Evolutionary conservation across 30 jellyfish, hydroid and myxozoan genomes (phyloP).

Genomic region (Cassiopea andromeda): DNA sequence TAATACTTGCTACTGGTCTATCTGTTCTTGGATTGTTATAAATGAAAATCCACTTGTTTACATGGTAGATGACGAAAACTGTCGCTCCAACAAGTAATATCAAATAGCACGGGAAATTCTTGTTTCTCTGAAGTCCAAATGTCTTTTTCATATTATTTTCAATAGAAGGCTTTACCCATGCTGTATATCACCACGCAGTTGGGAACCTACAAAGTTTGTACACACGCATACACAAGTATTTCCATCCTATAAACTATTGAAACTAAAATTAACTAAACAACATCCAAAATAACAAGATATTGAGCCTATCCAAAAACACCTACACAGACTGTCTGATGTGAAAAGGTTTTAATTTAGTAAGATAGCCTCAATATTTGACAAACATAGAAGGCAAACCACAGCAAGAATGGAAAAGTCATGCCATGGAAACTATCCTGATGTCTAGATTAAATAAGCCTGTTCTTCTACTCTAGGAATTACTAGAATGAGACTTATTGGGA

Average conservation of each 20-base stretch:
- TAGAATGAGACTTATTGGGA: neutral
- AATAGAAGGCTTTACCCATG: neutral
- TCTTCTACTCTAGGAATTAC: neutral
- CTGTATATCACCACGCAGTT: neutral
- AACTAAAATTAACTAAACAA: neutral
- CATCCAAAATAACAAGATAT: neutral
- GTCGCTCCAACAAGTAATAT: neutral
- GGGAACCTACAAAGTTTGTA: neutral
- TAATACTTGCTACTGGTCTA: neutral
- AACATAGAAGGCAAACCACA: too few relatives aligned
- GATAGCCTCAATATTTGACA: too few relatives aligned
- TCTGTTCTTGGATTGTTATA: neutral
- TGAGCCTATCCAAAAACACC: neutral
- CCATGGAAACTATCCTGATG: too few relatives aligned
- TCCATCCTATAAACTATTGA: neutral
- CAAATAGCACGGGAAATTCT: neutral
- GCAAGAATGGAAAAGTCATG: too few relatives aligned
- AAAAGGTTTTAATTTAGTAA: too few relatives aligned
- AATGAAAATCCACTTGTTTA: neutral
- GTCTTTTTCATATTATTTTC: neutral
- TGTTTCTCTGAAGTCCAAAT: neutral
- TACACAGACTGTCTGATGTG: too few relatives aligned
- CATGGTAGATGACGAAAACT: neutral
- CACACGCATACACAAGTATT: neutral
- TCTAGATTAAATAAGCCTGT: too few relatives aligned